phyloP scores from a whole-genome alignment of 2,797 vertebrate genomes.

The Thripadectes ignobilis region DNA sequence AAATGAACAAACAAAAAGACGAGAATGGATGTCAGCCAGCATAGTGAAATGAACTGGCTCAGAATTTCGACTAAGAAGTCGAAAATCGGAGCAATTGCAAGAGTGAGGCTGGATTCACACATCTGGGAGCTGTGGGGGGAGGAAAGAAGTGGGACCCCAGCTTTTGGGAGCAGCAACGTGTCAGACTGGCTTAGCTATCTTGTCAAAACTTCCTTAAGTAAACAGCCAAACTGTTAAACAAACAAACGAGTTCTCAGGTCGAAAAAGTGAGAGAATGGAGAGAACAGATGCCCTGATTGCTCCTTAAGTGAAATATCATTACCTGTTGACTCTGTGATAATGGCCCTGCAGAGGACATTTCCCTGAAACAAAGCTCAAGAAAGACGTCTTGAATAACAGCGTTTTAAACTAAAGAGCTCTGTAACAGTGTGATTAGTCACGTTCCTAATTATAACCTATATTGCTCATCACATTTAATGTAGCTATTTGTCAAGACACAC shows the following conservation, averaged over 20 bases:
- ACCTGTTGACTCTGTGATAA: neutral
- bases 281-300: neutral
- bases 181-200: neutral
- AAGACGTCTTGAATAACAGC: neutral
- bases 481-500: neutral
- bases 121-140: neutral
- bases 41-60: neutral
- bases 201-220: conserved; percentile 15
- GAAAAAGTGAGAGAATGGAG: neutral
- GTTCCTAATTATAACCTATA: neutral
- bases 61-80: neutral
- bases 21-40: neutral
- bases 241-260: neutral
- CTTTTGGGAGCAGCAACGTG: neutral
- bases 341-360: neutral
- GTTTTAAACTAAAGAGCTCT: neutral
- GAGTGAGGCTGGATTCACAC: neutral
- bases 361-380: neutral
- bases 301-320: neutral
- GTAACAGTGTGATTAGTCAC: neutral
- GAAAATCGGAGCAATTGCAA: neutral
- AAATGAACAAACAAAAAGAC: neutral
- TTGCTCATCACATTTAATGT: neutral
- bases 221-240: conserved; percentile 3
- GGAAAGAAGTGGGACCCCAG: neutral